These are phyloP conservation scores for Siniperca undulata DNA, from an alignment of 2,797 vertebrate genomes.

Conservation along the genomic window DNA sequence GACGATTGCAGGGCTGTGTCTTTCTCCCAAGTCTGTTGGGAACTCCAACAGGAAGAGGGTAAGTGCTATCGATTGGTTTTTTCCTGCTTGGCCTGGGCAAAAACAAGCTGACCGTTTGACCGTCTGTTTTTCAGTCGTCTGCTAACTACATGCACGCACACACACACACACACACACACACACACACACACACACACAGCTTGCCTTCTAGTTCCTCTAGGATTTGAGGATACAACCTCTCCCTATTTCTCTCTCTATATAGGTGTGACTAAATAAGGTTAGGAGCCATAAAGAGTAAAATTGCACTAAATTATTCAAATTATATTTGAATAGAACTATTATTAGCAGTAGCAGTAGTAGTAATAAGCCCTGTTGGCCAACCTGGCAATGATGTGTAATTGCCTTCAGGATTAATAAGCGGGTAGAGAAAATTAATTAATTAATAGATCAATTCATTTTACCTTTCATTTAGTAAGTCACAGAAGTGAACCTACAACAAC, in stretches of 20 bases:
- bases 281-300: background rate
- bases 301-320: background rate
- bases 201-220: conserved; percentile 5
- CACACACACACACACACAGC: background rate
- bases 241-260: too few relatives aligned
- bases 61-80: conserved; percentile 84
- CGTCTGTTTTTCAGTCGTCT: conserved; percentile 38
- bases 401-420: background rate
- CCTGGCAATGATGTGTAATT: conserved; percentile 2
- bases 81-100: conserved; percentile 76
- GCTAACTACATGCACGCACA: conserved; percentile 15
- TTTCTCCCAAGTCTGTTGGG: conserved; percentile 66
- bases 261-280: background rate
- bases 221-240: conserved; percentile 2
- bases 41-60: conserved; percentile 81
- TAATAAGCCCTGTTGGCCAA: background rate
- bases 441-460: background rate
- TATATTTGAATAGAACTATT: background rate
- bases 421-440: background rate
- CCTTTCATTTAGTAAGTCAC: background rate
- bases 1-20: conserved; percentile 44
- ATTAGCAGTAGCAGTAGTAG: background rate
- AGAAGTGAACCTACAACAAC: background rate
- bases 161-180: conserved; percentile 15
- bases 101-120: conserved; percentile 78